These are phyloP conservation scores for Daboia siamensis DNA, from an alignment of 2,113 vertebrate species.

Conservation along the genomic window DNA sequence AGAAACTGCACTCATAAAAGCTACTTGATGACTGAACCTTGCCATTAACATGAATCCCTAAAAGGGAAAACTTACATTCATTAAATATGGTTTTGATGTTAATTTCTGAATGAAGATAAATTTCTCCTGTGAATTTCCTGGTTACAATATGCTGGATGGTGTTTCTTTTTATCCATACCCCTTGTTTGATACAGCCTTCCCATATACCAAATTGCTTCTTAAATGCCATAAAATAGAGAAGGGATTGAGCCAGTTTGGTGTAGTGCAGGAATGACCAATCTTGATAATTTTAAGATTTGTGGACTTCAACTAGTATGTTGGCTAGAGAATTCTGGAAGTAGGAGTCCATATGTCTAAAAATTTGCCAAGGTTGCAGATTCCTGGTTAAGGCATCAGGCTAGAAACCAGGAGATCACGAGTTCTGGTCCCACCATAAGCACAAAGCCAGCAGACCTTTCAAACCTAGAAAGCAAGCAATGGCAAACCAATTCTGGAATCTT, in stretches of 20 bases:
- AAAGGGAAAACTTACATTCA: background rate
- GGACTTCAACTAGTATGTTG: no score
- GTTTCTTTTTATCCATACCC: background rate
- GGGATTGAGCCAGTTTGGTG: background rate
- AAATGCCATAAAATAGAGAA: background rate
- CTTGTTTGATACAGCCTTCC: background rate
- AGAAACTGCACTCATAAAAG: background rate
- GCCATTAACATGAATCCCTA: background rate
- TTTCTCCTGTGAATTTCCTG: background rate
- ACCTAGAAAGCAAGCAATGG: background rate
- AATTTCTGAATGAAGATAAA: background rate
- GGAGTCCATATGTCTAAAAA: no score
- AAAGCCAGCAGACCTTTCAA: background rate
- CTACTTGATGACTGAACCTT: constrained; percentile 21
- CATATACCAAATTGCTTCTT: background rate
- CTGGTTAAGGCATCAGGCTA: background rate
- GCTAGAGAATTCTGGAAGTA: no score
- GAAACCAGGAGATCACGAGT: background rate
- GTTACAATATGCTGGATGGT: background rate
- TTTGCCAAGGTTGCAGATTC: no score
- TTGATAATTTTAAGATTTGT: no score
- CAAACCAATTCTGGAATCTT: background rate
- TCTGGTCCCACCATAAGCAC: background rate
- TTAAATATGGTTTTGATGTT: background rate
- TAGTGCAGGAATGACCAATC: background rate